A percentile compares a stretch with the other conserved stretches of the same genome.
Conservation (phyloP, 2,113 vertebrate genomes). For the Mobula hypostoma region DNA sequence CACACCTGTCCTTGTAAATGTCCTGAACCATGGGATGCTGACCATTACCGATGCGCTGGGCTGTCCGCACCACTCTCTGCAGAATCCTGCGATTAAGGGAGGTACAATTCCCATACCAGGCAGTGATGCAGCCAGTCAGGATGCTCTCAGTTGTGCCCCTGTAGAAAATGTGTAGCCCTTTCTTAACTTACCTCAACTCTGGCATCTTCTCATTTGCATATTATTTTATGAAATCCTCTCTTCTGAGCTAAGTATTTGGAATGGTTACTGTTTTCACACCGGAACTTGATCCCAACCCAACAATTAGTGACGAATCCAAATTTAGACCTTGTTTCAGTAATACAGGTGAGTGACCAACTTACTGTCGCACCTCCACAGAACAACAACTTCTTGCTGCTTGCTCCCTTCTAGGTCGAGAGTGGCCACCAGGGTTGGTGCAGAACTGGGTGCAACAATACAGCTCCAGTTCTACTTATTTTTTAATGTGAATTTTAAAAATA, state of each 20-base stretch:
- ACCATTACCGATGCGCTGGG: too few species aligned
- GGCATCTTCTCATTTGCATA: not conserved
- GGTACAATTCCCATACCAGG: too few species aligned
- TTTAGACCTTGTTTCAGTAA: not conserved
- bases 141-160: too few species aligned
- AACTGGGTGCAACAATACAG: not conserved
- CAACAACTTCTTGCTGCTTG: not conserved
- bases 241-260: not conserved
- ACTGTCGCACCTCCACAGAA: not conserved
- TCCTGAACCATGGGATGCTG: too few species aligned
- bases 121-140: too few species aligned
- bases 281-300: not conserved
- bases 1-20: too few species aligned
- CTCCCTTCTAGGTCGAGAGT: not conserved
- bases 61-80: too few species aligned
- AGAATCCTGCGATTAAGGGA: too few species aligned
- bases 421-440: not conserved
- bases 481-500: not conserved
- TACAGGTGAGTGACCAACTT: not conserved
- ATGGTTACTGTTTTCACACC: not conserved
- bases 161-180: too few species aligned
- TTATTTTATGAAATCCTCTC: not conserved
- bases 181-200: too few species aligned
- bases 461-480: not conserved
- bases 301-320: not conserved